These are phyloP conservation scores for Drosophila mojavensis DNA, from an alignment of 1,140 invertebrate genomes.

Conservation along the genomic window DNA sequence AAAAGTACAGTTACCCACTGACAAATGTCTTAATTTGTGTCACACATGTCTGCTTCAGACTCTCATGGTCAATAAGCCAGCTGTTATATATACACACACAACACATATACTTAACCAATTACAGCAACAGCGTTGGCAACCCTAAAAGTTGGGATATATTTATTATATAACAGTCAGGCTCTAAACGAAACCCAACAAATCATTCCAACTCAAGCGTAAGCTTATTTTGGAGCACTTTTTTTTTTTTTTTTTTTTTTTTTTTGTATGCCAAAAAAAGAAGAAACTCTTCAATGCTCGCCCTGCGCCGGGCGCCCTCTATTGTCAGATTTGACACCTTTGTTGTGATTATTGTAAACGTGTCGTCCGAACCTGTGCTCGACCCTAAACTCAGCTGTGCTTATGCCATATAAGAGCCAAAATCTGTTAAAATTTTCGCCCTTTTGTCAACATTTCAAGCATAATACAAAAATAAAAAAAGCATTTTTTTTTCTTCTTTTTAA, in stretches of 20 bases:
- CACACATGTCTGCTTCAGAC: constrained; percentile 32
- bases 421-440: neutral
- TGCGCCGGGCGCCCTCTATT: constrained; percentile 4
- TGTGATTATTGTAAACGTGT: constrained; percentile 24
- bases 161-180: neutral
- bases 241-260: constrained; percentile 4
- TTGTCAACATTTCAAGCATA: constrained; percentile 30
- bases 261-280: neutral
- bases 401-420: constrained; percentile 18
- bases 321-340: constrained; percentile 33
- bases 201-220: constrained; percentile 44
- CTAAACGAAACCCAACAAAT: constrained; percentile 35
- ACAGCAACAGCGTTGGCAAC: neutral
- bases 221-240: constrained; percentile 42
- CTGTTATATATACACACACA: neutral
- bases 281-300: neutral
- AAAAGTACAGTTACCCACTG: constrained; percentile 9
- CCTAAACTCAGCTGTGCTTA: neutral
- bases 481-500: constrained; percentile 12
- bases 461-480: neutral
- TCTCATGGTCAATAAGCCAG: constrained; percentile 9
- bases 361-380: neutral
- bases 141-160: constrained; percentile 17
- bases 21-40: constrained; percentile 49
- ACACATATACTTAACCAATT: neutral